These are phyloP conservation scores for Schizaphis graminum DNA, from an alignment of 2,888 invertebrate species.

Conservation along the genomic window DNA sequence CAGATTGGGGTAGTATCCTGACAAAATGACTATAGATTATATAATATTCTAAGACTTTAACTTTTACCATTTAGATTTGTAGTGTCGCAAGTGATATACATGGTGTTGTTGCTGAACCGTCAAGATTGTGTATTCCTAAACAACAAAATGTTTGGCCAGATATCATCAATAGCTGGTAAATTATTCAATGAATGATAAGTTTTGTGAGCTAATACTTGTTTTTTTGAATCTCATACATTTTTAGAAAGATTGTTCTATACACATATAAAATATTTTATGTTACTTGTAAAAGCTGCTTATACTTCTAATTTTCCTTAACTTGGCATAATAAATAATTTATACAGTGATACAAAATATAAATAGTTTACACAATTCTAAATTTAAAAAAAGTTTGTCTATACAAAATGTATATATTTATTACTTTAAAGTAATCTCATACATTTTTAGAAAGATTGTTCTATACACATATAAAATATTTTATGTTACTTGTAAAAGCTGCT, in stretches of 20 bases:
- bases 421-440: neutral
- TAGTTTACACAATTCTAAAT: neutral
- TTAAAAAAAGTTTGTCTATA: neutral
- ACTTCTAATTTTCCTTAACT: neutral
- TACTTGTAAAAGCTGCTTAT: neutral
- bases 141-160: constrained; percentile 3
- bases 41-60: constrained; percentile 29
- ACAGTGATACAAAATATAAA: constrained; percentile 1
- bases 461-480: neutral
- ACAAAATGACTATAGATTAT: constrained; percentile 22
- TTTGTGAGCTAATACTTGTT: neutral
- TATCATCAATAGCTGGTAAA: neutral
- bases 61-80: constrained; percentile 29
- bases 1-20: constrained; percentile 21
- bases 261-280: neutral
- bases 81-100: neutral
- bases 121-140: neutral
- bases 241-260: constrained; percentile 1
- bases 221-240: constrained; percentile 1
- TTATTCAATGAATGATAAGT: neutral
- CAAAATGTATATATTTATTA: neutral
- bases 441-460: constrained; percentile 1
- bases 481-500: neutral
- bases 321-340: neutral
- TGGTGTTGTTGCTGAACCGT: constrained; percentile 1